A percentile compares a stretch with the other conserved stretches of the same genome.
phyloP scores from a whole-genome alignment of 2,888 invertebrate species.

The Eudasyphora cyanicolor region DNA sequence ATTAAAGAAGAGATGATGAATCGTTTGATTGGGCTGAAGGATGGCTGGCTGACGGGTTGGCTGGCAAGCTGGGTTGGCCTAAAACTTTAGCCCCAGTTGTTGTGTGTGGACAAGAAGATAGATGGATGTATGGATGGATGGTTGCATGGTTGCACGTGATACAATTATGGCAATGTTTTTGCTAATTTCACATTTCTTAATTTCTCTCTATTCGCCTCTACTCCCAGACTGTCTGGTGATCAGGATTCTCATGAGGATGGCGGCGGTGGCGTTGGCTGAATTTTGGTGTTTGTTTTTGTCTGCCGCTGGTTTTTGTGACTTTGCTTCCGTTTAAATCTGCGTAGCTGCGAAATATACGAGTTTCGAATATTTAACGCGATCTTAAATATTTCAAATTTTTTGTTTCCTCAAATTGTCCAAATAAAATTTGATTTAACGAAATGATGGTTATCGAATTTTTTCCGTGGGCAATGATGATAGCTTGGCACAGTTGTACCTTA shows the following conservation, averaged over 20 bases:
- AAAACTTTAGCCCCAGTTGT: background rate
- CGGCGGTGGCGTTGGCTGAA: slow-evolving; percentile 2
- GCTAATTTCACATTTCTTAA: slow-evolving; percentile 72
- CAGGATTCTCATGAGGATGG: background rate
- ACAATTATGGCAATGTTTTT: slow-evolving; percentile 77
- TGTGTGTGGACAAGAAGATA: slow-evolving; percentile 24
- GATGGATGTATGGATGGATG: slow-evolving; percentile 45
- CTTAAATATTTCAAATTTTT: slow-evolving; percentile 56
- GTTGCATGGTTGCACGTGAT: slow-evolving; percentile 73
- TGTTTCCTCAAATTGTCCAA: slow-evolving; percentile 24
- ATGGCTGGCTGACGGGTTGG: slow-evolving; percentile 43
- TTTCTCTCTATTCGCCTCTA: slow-evolving; percentile 47
- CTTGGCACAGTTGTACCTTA: background rate
- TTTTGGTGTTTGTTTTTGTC: slow-evolving; percentile 30
- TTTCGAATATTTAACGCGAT: slow-evolving; percentile 71
- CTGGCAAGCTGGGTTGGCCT: no score
- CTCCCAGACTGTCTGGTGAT: background rate
- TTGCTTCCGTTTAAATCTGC: slow-evolving; percentile 44
- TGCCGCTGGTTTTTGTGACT: background rate
- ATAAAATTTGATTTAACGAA: slow-evolving; percentile 27
- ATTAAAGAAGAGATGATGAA: slow-evolving; percentile 53
- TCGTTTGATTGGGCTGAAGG: slow-evolving; percentile 41
- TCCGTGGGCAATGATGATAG: background rate
- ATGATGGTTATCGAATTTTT: slow-evolving; percentile 7
- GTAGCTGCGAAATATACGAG: slow-evolving; percentile 72